Evolutionary conservation across 2,888 invertebrate genomes (phyloP).

Genomic region (Oscheius myriophilus): DNA sequence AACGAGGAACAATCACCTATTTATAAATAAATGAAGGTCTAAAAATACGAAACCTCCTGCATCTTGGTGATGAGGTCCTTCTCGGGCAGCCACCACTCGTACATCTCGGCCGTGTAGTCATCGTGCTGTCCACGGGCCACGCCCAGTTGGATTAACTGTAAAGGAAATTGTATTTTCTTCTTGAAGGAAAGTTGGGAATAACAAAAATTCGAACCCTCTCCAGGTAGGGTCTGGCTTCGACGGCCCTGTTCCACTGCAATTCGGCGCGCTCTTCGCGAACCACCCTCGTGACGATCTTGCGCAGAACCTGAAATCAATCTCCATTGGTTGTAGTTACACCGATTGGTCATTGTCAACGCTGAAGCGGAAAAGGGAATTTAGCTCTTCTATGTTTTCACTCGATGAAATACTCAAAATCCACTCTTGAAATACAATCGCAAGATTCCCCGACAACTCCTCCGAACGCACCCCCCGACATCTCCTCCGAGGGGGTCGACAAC

Average conservation of each 20-base stretch:
- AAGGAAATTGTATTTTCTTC: neutral
- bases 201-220: conserved; percentile 55
- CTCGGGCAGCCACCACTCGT: conserved; percentile 69
- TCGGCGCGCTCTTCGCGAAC: conserved; percentile 68
- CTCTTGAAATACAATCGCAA: no score
- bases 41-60: conserved; percentile 46
- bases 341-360: no score
- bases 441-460: neutral
- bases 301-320: conserved; percentile 41
- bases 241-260: conserved; percentile 67
- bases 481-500: no score
- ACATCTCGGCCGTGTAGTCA: conserved; percentile 67
- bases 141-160: conserved; percentile 67
- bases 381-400: no score
- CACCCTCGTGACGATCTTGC: conserved; percentile 61
- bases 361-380: no score
- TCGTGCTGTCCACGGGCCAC: conserved; percentile 61
- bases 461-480: no score
- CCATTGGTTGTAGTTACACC: no score
- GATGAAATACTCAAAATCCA: no score
- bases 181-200: neutral
- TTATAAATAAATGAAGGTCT: neutral
- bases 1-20: conserved; percentile 52
- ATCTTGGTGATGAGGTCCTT: conserved; percentile 54
- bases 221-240: conserved; percentile 65